Evolutionary conservation across 2,888 invertebrate genomes (phyloP), one percentile per base, ranked within the genome.

Genomic region (Xylocampa areola): DNA sequence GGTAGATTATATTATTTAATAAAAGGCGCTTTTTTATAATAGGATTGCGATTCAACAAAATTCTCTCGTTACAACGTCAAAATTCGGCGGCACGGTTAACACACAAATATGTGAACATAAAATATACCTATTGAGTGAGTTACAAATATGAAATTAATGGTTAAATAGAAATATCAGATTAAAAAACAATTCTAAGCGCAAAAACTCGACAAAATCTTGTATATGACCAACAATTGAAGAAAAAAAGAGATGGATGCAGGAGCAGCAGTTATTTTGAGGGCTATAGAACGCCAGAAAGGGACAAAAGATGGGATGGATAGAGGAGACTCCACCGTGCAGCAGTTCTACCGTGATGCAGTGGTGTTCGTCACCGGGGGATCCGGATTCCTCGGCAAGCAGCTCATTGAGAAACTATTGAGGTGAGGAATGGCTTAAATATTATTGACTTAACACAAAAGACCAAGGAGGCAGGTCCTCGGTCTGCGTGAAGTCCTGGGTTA

Each of bases 381-480:
- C 0, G 98, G 98, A 3, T 98, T 98, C 86, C 94, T 98, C 81
- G 98, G 98, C 33, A 98, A 98, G 91, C 97, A 98, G 0, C 90
- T 98, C 13, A 92, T 98, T 0, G 98, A 98, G 87, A 98, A 98
- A 88, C 89, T 98, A 21, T 91, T 70, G 32, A 72, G 75, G 77
- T 75, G 35, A 68, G 52, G 35, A 7, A 39, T 32, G 19, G 13
- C 0, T 6, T 11, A n/a, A 21, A n/a, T 5, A 7, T n/a, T 14
- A 6, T n/a, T n/a, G n/a, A n/a, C n/a, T n/a, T n/a, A n/a, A n/a
- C n/a, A n/a, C n/a, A n/a, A n/a, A n/a, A n/a, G n/a, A n/a, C n/a
- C n/a, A n/a, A n/a, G n/a, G n/a, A n/a, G n/a, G n/a, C n/a, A n/a
- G n/a, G n/a, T n/a, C n/a, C n/a, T n/a, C n/a, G n/a, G n/a, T n/a